A percentile compares a stretch with the other conserved stretches of the same genome.
phyloP scores from a whole-genome alignment of 1,140 invertebrate genomes.

The Rhysida immarginata region DNA sequence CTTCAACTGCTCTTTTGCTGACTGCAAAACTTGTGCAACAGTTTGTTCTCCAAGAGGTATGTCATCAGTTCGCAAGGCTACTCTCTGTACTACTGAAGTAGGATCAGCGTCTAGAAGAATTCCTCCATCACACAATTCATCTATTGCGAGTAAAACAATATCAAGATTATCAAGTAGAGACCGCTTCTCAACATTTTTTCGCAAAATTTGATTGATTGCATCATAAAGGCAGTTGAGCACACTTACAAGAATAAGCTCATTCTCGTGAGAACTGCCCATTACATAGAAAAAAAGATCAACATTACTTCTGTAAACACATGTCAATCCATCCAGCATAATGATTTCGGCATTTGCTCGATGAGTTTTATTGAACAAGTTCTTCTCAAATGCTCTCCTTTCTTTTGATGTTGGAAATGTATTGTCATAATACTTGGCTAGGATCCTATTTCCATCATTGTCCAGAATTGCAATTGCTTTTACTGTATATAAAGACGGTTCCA shows the following conservation, averaged over 20 bases:
- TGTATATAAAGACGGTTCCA: slow-evolving; percentile 76
- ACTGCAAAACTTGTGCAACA: slow-evolving; percentile 64
- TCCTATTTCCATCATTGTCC: slow-evolving; percentile 93
- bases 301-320: slow-evolving; percentile 94
- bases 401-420: slow-evolving; percentile 75
- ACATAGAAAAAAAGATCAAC: too few relatives aligned
- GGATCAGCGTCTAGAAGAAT: slow-evolving; percentile 93
- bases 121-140: slow-evolving; percentile 99
- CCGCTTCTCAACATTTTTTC: slow-evolving; percentile 92
- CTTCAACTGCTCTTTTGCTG: not conserved
- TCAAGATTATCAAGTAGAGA: slow-evolving; percentile 85
- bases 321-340: slow-evolving; percentile 93
- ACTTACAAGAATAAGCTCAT: slow-evolving; percentile 84
- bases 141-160: slow-evolving; percentile 86
- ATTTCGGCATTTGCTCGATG: slow-evolving; percentile 90
- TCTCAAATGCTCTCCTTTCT: slow-evolving; percentile 93
- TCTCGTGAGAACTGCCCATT: too few relatives aligned
- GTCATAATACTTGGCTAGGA: slow-evolving; percentile 85
- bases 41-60: slow-evolving; percentile 96
- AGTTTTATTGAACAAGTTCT: slow-evolving; percentile 89
- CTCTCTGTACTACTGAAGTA: slow-evolving; percentile 73
- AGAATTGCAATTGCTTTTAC: slow-evolving; percentile 94
- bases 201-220: slow-evolving; percentile 79
- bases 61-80: slow-evolving; percentile 89
- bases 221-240: slow-evolving; percentile 93